Conservation (phyloP, 2,888 invertebrate genomes). For the Rhamnusium bicolor region DNA sequence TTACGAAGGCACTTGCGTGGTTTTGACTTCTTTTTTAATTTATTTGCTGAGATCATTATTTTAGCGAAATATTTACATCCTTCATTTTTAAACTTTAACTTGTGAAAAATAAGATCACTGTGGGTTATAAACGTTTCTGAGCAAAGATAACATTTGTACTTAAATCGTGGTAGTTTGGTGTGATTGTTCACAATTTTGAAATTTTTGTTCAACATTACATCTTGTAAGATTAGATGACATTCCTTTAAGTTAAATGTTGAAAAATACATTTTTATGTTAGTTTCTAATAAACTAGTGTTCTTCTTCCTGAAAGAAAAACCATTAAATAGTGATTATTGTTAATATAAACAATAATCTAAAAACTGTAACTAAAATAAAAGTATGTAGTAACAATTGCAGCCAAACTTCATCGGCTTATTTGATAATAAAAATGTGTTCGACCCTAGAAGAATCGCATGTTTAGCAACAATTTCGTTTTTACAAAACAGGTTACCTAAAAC, state of each 20-base stretch:
- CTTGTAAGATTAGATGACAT: constrained; percentile 38
- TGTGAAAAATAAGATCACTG: constrained; percentile 37
- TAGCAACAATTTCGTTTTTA: too few species aligned
- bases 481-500: too few species aligned
- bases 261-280: neutral
- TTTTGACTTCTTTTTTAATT: neutral
- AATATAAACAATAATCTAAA: neutral
- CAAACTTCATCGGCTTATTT: too few species aligned
- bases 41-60: neutral
- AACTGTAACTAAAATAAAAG: neutral
- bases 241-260: constrained; percentile 38
- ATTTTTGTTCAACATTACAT: constrained; percentile 32
- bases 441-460: too few species aligned
- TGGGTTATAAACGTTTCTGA: constrained; percentile 37
- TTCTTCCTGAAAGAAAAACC: constrained; percentile 39
- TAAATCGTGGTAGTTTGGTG: constrained; percentile 45
- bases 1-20: neutral
- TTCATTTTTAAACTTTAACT: constrained; percentile 37
- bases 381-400: neutral
- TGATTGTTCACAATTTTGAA: constrained; percentile 39
- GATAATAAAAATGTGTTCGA: too few species aligned
- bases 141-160: constrained; percentile 50
- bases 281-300: neutral
- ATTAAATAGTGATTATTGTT: neutral
- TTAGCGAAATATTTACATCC: constrained; percentile 37